A percentile compares a stretch with the other conserved stretches of the same genome.
These are phyloP conservation scores for Tetraodon nigroviridis DNA, from an alignment of 2,113 vertebrate genomes.

Conservation along the genomic window DNA sequence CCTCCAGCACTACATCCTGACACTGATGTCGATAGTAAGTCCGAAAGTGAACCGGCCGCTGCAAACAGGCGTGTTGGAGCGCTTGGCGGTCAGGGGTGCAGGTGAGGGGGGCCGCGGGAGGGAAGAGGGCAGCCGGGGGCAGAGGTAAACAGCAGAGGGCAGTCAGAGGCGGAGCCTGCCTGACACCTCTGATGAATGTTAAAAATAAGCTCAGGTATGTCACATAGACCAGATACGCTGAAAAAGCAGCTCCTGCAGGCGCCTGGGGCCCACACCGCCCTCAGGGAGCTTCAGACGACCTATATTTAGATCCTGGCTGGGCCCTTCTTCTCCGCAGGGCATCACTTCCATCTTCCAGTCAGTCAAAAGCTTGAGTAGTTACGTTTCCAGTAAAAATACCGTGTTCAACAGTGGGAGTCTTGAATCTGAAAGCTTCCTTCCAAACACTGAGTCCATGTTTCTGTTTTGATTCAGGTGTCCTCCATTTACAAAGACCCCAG, in stretches of 20 bases:
- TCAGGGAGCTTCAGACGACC: constrained; percentile 60
- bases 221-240: constrained; percentile 58
- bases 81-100: constrained; percentile 20
- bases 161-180: constrained; percentile 47
- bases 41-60: neutral
- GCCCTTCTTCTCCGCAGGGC: constrained; percentile 51
- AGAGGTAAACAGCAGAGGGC: constrained; percentile 58
- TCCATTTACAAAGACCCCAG: constrained; percentile 99
- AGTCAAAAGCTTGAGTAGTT: constrained; percentile 33
- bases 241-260: constrained; percentile 48
- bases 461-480: constrained; percentile 82
- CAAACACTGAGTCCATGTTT: neutral
- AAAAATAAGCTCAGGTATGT: constrained; percentile 70
- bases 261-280: constrained; percentile 37
- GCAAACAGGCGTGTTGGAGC: constrained; percentile 21
- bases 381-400: neutral
- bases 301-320: constrained; percentile 69
- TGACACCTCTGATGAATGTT: constrained; percentile 69
- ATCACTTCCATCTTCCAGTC: constrained; percentile 51
- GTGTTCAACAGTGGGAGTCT: neutral
- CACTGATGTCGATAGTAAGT: constrained; percentile 98
- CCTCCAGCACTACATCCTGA: constrained; percentile 96
- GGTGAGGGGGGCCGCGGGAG: constrained; percentile 26
- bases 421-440: neutral
- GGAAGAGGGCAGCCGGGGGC: constrained; percentile 60